Evolutionary conservation across 2,113 vertebrate genomes (phyloP).

Genomic region (Gallinago paraguaiae): DNA sequence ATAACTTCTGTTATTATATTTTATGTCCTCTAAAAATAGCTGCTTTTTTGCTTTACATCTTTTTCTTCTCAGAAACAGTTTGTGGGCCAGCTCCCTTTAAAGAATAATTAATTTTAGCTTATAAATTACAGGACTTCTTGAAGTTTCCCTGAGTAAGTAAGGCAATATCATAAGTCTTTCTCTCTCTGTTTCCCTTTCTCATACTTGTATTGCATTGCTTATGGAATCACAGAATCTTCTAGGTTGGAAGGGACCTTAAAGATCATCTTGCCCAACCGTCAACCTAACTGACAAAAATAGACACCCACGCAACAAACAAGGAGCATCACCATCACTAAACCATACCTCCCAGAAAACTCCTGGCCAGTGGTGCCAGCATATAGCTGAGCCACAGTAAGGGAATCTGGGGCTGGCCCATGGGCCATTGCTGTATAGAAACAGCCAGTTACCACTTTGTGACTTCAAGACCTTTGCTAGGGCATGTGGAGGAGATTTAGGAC

Average conservation of each 20-base stretch:
- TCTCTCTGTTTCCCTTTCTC: not conserved
- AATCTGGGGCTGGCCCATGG: not conserved
- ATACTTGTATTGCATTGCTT: not conserved
- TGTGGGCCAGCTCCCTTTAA: not conserved
- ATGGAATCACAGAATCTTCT: not conserved
- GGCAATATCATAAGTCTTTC: not conserved
- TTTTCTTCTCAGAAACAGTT: not conserved
- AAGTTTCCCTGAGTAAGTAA: not conserved
- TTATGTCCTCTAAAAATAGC: slow-evolving; percentile 3
- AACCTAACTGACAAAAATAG: no score
- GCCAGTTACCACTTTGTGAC: not conserved
- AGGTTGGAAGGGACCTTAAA: no score
- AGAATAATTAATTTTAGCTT: not conserved
- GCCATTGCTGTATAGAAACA: not conserved
- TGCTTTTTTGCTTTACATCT: not conserved
- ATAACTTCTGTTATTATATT: not conserved
- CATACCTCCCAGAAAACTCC: not conserved
- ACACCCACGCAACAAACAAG: no score
- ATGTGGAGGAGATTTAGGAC: not conserved
- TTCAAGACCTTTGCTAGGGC: not conserved
- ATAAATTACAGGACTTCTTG: not conserved
- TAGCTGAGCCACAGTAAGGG: not conserved
- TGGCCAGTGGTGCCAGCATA: not conserved
- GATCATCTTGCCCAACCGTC: no score
- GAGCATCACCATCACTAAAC: no score